Evolutionary conservation across 2,888 invertebrate species (phyloP).

Genomic region (Synanthedon myopaeformis): DNA sequence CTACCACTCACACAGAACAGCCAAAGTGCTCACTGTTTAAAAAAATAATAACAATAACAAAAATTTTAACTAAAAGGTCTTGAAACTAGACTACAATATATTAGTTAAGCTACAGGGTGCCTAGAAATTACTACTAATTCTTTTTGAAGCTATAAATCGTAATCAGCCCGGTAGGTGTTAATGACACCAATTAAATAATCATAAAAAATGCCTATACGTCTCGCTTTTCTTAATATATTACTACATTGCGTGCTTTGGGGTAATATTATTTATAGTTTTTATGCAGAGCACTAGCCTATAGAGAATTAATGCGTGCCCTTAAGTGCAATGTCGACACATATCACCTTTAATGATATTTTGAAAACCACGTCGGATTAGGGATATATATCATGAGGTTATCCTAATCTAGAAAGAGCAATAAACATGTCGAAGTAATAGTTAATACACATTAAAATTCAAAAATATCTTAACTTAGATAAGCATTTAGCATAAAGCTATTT

Average conservation of each 20-base stretch:
- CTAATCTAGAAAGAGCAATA: too few species aligned
- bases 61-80: too few species aligned
- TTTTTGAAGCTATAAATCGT: conserved; percentile 37
- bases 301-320: background rate
- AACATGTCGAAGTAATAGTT: too few species aligned
- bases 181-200: conserved; percentile 53
- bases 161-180: conserved; percentile 43
- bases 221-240: conserved; percentile 36
- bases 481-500: too few species aligned
- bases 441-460: too few species aligned
- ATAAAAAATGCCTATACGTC: conserved; percentile 31
- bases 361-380: background rate
- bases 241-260: conserved; percentile 27
- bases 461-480: too few species aligned
- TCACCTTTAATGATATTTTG: background rate
- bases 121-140: too few species aligned
- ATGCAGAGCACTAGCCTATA: background rate
- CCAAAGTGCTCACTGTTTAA: too few species aligned
- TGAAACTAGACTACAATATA: too few species aligned
- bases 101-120: too few species aligned
- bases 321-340: background rate
- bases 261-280: conserved; percentile 10
- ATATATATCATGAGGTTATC: background rate
- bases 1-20: too few species aligned
- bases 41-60: too few species aligned